These are phyloP conservation scores for Python bivittatus DNA, from an alignment of 2,113 vertebrate species.

Conservation along the genomic window DNA sequence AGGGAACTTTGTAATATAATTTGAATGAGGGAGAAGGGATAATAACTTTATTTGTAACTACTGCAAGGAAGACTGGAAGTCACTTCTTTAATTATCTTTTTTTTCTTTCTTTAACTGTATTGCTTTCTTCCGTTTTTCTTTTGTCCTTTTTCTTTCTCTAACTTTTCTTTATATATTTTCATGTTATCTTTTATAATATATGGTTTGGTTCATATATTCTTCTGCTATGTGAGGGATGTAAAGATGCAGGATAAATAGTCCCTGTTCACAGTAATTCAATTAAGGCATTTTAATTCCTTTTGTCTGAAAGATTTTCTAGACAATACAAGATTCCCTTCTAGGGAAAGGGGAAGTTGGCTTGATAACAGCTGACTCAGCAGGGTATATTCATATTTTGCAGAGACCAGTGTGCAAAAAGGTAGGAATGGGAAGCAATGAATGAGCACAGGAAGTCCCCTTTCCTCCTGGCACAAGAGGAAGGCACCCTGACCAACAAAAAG, in stretches of 20 bases:
- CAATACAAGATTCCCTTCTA: slow-evolving; percentile 40
- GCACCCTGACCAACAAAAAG: slow-evolving; percentile 56
- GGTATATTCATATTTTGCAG: slow-evolving; percentile 60
- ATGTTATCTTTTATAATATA: background rate
- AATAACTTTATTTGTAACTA: too few relatives aligned
- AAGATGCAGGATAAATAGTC: background rate
- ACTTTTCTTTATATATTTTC: too few relatives aligned
- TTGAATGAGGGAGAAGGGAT: too few relatives aligned
- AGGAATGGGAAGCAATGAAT: slow-evolving; percentile 66
- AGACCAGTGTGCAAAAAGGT: slow-evolving; percentile 53
- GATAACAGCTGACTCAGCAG: slow-evolving; percentile 69
- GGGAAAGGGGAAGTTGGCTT: slow-evolving; percentile 66
- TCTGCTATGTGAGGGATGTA: background rate
- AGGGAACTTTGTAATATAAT: too few relatives aligned
- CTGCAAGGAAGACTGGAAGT: too few relatives aligned
- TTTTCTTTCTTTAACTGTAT: too few relatives aligned
- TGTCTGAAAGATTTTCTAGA: slow-evolving; percentile 46
- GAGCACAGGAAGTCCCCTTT: slow-evolving; percentile 67
- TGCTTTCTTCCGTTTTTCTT: too few relatives aligned
- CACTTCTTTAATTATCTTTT: too few relatives aligned
- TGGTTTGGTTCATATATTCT: background rate
- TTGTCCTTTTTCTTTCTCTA: too few relatives aligned
- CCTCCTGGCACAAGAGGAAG: slow-evolving; percentile 64
- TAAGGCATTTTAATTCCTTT: background rate
- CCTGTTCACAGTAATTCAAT: slow-evolving; percentile 7